Percentiles rank a stretch among this genome's conserved stretches.
phyloP scores from a whole-genome alignment of 2,113 vertebrate species.

The Mobula birostris region DNA sequence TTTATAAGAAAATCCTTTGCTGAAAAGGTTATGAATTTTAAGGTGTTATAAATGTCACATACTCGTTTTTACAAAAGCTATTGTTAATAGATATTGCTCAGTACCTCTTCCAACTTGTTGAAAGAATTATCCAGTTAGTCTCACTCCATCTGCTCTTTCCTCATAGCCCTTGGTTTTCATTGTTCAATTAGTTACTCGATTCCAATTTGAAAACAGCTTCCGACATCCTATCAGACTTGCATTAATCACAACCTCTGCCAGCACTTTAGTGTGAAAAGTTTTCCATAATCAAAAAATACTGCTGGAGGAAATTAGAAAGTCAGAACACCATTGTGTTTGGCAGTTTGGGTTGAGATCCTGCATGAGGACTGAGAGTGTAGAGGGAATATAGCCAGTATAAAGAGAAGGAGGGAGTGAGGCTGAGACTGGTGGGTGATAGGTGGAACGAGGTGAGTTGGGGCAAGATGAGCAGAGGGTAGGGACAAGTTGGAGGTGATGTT shows the following conservation, averaged over 20 bases:
- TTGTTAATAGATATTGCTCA: neutral
- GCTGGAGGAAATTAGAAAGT: too few relatives aligned
- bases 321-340: too few relatives aligned
- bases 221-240: neutral
- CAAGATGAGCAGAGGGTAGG: too few relatives aligned
- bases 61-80: neutral
- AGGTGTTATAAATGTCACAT: neutral
- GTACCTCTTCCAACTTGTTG: neutral
- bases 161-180: too few relatives aligned
- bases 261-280: neutral
- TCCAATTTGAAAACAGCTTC: neutral
- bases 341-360: too few relatives aligned
- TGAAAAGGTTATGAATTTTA: neutral
- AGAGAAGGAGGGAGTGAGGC: too few relatives aligned
- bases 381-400: too few relatives aligned
- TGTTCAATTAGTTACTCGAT: neutral
- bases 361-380: too few relatives aligned
- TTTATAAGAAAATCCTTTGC: neutral
- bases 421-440: too few relatives aligned
- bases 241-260: neutral
- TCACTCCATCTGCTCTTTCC: too few relatives aligned
- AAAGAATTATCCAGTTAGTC: neutral
- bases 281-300: neutral
- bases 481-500: too few relatives aligned
- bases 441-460: too few relatives aligned